Evolutionary conservation across 2,113 vertebrate species (phyloP), one percentile per base, ranked within the genome.

Genomic region (Charadrius vociferus): DNA sequence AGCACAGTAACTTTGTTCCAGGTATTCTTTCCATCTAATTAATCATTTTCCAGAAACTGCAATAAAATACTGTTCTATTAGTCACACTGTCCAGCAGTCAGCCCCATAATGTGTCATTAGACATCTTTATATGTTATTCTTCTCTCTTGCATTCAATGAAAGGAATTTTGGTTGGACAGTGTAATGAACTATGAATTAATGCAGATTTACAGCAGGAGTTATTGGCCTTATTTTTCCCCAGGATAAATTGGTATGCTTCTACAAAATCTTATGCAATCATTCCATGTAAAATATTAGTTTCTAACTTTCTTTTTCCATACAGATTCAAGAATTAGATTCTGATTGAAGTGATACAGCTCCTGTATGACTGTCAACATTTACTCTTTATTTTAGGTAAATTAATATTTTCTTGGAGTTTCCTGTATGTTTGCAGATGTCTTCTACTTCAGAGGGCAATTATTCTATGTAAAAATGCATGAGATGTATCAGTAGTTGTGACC

Each of bases 401-500:
- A 81, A 36, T 32, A 16, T 81, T 95, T 93, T 84, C 27, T 92
- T 75, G 17, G 37, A 22, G 4, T 79, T 87, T 94, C 36, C 73
- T 75, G 18, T 55, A 37, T 36, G 43, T 86, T 93, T 91, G 26
- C 30, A 53, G 4, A 11, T 66, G 12, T 68, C 24, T 67, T 67
- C 26, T 66, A 67, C 67, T 86, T 73, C 59, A 80, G 65, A 90
- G 70, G 36, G 4, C 23, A 92, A 93, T 89, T 86, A 79, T 65
- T 91, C 49, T 23, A 26, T 43, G 47, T 71, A 77, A 91, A 97
- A 96, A 86, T 82, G n/a, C 55, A 86, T 75, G 68, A 82, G 77
- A 88, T 70, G 24, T 87, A 94, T 93, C 77, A 84, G 53, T 37
- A 91, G 37, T 49, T 59, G 58, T 94, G 84, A 95, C 86, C 81